Evolutionary conservation across 1,140 invertebrate species (phyloP).

Genomic region (Zaprionus taronus): DNA sequence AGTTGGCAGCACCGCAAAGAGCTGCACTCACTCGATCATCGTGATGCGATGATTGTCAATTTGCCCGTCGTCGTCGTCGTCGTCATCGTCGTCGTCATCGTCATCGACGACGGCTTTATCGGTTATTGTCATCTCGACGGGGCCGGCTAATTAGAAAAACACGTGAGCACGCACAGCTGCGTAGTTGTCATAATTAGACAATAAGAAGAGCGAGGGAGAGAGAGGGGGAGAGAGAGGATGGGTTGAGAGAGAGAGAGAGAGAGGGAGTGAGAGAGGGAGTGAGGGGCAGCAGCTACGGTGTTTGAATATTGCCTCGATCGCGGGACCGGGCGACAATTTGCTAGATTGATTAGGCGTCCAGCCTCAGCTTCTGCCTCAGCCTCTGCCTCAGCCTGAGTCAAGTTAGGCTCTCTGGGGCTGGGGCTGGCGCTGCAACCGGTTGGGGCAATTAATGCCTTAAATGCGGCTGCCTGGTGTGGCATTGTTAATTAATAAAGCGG

Average conservation of each 20-base stretch:
- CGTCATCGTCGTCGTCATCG: slow-evolving; percentile 42
- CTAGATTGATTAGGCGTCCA: slow-evolving; percentile 77
- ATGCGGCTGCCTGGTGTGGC: slow-evolving; percentile 78
- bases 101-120: slow-evolving; percentile 77
- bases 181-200: slow-evolving; percentile 83
- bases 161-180: slow-evolving; percentile 80
- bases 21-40: slow-evolving; percentile 3
- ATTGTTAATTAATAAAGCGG: slow-evolving; percentile 81
- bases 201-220: slow-evolving; percentile 26
- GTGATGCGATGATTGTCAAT: slow-evolving; percentile 76
- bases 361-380: slow-evolving; percentile 31
- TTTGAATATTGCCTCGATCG: slow-evolving; percentile 45
- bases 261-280: slow-evolving; percentile 5
- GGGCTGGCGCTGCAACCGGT: slow-evolving; percentile 54
- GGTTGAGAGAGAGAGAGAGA: slow-evolving; percentile 5
- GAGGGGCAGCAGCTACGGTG: slow-evolving; percentile 33
- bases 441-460: slow-evolving; percentile 78
- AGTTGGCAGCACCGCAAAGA: slow-evolving; percentile 31
- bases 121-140: slow-evolving; percentile 73
- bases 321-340: slow-evolving; percentile 75
- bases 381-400: neutral
- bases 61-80: slow-evolving; percentile 56
- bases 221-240: slow-evolving; percentile 17
- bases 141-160: slow-evolving; percentile 78
- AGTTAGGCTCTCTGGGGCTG: neutral